These are phyloP conservation scores for Sebastolobus altivelis DNA, from an alignment of 2,797 vertebrate species.

Conservation along the genomic window DNA sequence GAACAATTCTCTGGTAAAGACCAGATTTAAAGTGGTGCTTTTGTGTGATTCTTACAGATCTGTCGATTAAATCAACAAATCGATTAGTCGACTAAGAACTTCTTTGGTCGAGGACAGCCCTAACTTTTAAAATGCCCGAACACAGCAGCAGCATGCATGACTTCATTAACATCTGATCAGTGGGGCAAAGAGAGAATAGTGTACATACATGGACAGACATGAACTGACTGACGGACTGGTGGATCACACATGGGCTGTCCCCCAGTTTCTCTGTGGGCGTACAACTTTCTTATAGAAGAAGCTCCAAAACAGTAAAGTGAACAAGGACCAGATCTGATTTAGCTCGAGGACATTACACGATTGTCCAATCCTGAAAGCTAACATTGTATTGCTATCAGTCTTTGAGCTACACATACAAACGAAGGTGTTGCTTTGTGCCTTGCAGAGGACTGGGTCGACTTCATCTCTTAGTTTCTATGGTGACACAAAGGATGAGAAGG, in stretches of 20 bases:
- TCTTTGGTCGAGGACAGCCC: neutral
- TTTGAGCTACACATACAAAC: neutral
- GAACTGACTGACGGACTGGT: neutral
- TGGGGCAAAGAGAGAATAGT: neutral
- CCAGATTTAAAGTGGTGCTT: neutral
- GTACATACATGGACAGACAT: neutral
- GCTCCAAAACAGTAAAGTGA: neutral
- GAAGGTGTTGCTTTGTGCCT: neutral
- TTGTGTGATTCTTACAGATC: neutral
- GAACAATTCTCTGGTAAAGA: neutral
- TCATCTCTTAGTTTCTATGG: slow-evolving; percentile 23
- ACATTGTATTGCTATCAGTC: neutral
- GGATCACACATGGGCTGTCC: too few species aligned
- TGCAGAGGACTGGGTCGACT: neutral
- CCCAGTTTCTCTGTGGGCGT: neutral
- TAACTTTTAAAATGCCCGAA: neutral
- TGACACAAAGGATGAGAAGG: slow-evolving; percentile 15
- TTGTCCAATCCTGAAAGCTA: neutral
- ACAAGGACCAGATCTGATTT: neutral
- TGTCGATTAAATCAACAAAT: neutral
- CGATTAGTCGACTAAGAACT: neutral
- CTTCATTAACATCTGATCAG: neutral
- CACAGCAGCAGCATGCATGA: neutral
- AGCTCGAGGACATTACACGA: neutral
- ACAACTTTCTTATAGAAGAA: neutral